Evolutionary conservation across 2,113 vertebrate species (phyloP), one percentile per base, ranked within the genome.

Genomic region (Podarcis cretensis): DNA sequence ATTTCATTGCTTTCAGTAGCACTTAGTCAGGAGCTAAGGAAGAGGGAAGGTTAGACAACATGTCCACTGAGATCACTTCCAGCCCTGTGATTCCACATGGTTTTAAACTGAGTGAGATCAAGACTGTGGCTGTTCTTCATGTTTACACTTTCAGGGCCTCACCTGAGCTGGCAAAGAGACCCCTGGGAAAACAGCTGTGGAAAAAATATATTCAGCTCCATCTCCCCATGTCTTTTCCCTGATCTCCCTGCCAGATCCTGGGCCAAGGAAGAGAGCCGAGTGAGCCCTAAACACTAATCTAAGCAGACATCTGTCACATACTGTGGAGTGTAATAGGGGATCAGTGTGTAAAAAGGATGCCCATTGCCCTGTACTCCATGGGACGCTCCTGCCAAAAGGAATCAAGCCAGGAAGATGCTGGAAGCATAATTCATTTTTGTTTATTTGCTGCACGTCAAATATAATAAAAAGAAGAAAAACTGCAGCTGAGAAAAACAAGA

Each of bases 391-490:
- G 86, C 86, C 77, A 81, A 84, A 85, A 85, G 32, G 69, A 84
- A 90, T 84, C 86, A 85, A 78, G 59, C 79, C 69, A 73, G 40
- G 25, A 88, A 59, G 77, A 85, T 84, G 77, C 86, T 81, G 59
- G 18, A 27, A 80, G 81, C 40, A 90, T 81, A 90, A 90, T 81
- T 85, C 54, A 75, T 84, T 73, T 81, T 81, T 87, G 68, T 90
- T 91, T 81, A 40, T 85, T 91, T 81, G 69, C 69, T 88, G 86
- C 6, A 59, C 25, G 69, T 85, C 63, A 69, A 84, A 91, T 9
- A 7, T 59, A 57, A 23, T n/a, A 82, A 54, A 54, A 21, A 25
- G 73, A 63, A 83, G 73, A 76, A 73, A 78, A 71, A 63, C 10
- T 5, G 14, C 71, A 87, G 48, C 85, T 37, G 83, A 18, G 40